Evolutionary conservation across 2,113 vertebrate species (phyloP), one percentile per base, ranked within the genome.

Genomic region (Potamarius usumacintae): DNA sequence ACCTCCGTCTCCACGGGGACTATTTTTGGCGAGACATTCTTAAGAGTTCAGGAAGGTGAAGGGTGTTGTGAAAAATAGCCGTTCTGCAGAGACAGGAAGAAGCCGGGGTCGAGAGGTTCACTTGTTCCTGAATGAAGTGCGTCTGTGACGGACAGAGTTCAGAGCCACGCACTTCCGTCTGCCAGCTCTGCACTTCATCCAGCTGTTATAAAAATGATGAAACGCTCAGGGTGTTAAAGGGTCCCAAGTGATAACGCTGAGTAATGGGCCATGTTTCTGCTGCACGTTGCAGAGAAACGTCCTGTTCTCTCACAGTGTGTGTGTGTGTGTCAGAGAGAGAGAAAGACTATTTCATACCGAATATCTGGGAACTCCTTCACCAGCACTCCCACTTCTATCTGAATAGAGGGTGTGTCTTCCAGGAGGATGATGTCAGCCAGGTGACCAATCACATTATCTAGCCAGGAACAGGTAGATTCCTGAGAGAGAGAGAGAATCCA

Each of bases 361-460:
- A 98, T 94, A 2, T 99, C 97, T 0, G 97, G 97, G 91, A 97
- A 98, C 92, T 97, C 97, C 17, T 96, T 94, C 52, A 96, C 96
- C 91, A 99, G 91, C 76, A 96, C 95, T 0, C 96, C 97, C 11
- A 98, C 97, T 91, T 98, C 97, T 96, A 98, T 96, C 94, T 98
- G 97, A 93, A 99, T 96, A 79, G 97, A 97, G 0, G 96, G 95
- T 0, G 94, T 97, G 92, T 98, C 97, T 89, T 98, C 97, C 83
- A 99, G 94, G 53, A 95, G 95, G 83, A 98, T 94, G 86, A 99
- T 96, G 92, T 97, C 97, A 2, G 97, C 94, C 30, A 98, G 79
- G 89, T 96, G 96, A 0, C 94, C 94, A 83, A 99, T 94, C 88
- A 96, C 94, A 12, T 95, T 94, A 81, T 99, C 96, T 93, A 99